Percentiles rank a stretch among this genome's conserved stretches.
phyloP scores from a whole-genome alignment of 2,888 invertebrate genomes.

The Athalia cordata region DNA sequence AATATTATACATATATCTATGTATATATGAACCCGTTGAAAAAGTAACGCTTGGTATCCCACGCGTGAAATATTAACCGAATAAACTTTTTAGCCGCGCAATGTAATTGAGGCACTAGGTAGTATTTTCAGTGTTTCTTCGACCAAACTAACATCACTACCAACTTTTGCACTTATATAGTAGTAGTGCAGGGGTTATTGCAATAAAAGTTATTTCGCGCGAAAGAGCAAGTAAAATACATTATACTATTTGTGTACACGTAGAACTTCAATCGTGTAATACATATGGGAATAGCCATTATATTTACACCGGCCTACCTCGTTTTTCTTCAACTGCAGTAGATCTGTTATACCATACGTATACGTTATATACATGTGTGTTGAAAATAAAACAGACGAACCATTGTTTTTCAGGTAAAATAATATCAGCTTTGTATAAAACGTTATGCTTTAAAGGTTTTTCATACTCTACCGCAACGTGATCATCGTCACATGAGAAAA shows the following conservation, averaged over 20 bases:
- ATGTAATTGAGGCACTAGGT: slow-evolving; percentile 32
- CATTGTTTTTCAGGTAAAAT: no score
- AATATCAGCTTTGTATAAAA: no score
- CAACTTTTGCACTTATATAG: background rate
- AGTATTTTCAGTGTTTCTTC: slow-evolving; percentile 39
- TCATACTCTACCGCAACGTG: no score
- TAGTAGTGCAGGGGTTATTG: background rate
- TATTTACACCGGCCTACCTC: background rate
- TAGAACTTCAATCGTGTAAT: no score
- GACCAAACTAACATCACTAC: background rate
- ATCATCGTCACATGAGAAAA: no score
- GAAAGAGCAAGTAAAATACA: slow-evolving; percentile 11
- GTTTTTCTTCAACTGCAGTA: background rate
- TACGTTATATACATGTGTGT: background rate
- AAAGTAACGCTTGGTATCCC: slow-evolving; percentile 38
- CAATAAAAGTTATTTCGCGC: background rate
- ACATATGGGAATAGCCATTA: background rate
- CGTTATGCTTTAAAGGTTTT: no score
- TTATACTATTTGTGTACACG: background rate
- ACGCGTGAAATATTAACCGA: slow-evolving; percentile 43
- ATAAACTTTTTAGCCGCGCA: slow-evolving; percentile 34
- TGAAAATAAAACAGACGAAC: background rate
- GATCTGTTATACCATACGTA: background rate
- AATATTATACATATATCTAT: background rate
- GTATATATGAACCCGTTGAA: slow-evolving; percentile 12